Evolutionary conservation across 2,888 invertebrate genomes (phyloP), one percentile per base, ranked within the genome.

Genomic region (Leucoma salicis): DNA sequence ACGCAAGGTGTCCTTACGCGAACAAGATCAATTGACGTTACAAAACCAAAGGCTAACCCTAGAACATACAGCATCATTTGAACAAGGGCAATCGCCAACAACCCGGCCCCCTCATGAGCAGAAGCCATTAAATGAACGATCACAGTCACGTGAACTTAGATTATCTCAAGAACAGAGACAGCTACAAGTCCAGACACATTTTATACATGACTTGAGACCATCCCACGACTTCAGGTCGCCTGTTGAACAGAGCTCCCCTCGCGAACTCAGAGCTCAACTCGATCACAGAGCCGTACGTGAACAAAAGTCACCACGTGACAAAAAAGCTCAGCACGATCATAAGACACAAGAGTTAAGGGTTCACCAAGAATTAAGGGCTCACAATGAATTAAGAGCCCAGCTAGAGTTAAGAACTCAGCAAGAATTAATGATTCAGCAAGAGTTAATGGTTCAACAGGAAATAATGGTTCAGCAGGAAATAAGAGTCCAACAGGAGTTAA

Each of bases 21-120:
- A 52, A 5, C 46, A 39, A 34, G 51, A 58, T 27, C 31, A 24
- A 7, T 39, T 34, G 28, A 13, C 18, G 12, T n/a, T 35, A 3
- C 33, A 29, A 14, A 35, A 48, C 8, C 42, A 37, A 25, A 28
- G 28, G 2, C 7, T 18, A 10, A 15, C 33, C 7, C 4, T 36
- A 29, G 42, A 49, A 34, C 45, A 39, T 27, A 24, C 16, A 6
- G 14, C 35, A 12, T 12, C 31, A 1, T 35, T 31, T 29, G 45
- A 47, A 14, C 39, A 34, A 28, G 14, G 14, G 7, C 3, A 15
- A 2, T 28, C 15, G 14, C 32, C 39, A 35, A 40, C 42, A 14
- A 38, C 24, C 0, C 33, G 31, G 2, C 8, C 14, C 1, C 41
- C 50, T 29, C 12, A 7, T 38, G 41, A 50, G 33, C 24, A 18